phyloP scores from a whole-genome alignment of 2,113 vertebrate species.

The Nerophis ophidion region DNA sequence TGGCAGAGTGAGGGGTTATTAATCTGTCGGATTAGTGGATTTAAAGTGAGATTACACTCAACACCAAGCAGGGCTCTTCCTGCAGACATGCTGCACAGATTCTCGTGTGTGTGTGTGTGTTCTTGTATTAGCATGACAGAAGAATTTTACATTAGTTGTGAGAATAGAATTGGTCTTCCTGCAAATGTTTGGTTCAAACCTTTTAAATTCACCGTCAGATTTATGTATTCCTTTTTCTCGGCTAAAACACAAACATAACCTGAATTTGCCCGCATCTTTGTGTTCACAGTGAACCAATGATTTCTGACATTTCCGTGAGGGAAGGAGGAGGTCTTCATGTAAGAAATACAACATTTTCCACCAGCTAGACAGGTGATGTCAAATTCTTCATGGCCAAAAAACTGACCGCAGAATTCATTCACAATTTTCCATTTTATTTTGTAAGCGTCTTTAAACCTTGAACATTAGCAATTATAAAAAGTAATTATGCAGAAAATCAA shows the following conservation, averaged over 20 bases:
- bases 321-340: background rate
- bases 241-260: conserved; percentile 42
- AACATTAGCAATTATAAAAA: background rate
- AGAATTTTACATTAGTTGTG: background rate
- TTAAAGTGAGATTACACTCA: conserved; percentile 52
- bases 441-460: background rate
- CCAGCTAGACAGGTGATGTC: conserved; percentile 9
- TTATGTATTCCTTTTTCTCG: conserved; percentile 20
- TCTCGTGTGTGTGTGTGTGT: conserved; percentile 6
- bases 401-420: background rate
- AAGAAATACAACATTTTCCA: background rate
- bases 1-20: conserved; percentile 17
- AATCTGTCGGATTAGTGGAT: conserved; percentile 59
- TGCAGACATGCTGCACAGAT: conserved; percentile 22
- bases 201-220: conserved; percentile 45
- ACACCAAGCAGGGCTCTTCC: conserved; percentile 24
- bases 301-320: conserved; percentile 52
- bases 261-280: conserved; percentile 42
- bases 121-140: no score
- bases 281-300: conserved; percentile 52
- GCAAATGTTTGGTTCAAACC: conserved; percentile 32
- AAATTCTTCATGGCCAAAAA: background rate
- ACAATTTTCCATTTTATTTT: background rate
- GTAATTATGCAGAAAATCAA: background rate
- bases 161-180: no score